Conservation (phyloP, 2,888 invertebrate genomes). For the Lottia gigantea region DNA sequence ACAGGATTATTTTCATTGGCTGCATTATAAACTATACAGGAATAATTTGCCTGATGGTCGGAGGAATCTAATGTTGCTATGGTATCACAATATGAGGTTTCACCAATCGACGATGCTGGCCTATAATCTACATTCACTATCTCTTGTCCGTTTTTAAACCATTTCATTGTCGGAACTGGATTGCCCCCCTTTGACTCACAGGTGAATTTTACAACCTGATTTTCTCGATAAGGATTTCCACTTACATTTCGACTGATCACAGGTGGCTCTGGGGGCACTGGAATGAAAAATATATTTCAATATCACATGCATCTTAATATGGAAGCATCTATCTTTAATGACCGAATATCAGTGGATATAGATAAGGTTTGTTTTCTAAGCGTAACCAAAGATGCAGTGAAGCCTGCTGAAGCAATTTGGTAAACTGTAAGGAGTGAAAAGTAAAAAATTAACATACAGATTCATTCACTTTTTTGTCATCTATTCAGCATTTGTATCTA, state of each 20-base stretch:
- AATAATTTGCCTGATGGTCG: conserved; percentile 52
- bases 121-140: conserved; percentile 7
- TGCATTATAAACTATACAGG: conserved; percentile 49
- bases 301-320: no score
- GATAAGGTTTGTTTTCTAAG: no score
- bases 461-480: no score
- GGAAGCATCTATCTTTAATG: no score
- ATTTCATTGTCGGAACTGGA: conserved; percentile 48
- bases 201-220: conserved; percentile 44
- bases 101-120: conserved; percentile 23
- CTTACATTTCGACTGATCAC: conserved; percentile 34
- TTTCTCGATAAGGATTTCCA: conserved; percentile 38
- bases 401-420: no score
- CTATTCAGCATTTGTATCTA: no score
- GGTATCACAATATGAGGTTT: conserved; percentile 38
- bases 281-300: conserved; percentile 20
- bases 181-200: conserved; percentile 53
- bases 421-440: no score
- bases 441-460: no score
- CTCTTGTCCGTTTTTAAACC: conserved; percentile 49
- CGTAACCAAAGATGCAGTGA: no score
- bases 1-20: conserved; percentile 45
- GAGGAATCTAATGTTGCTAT: conserved; percentile 32
- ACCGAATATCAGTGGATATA: no score
- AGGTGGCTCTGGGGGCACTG: conserved; percentile 52